phyloP scores from a whole-genome alignment of 2,113 vertebrate species.

The Tachysurus fulvidraco region DNA sequence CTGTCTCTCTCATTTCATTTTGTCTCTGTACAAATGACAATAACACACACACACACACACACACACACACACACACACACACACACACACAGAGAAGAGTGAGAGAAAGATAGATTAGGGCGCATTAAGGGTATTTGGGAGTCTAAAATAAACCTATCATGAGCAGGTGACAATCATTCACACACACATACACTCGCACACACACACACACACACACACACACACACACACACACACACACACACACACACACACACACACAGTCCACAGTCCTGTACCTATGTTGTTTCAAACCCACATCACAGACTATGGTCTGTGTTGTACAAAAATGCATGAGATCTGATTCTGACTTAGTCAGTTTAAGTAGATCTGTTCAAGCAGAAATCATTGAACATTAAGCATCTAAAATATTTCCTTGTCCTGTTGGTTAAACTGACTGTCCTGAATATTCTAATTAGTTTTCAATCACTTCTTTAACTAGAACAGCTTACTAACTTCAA shows the following conservation, averaged over 20 bases:
- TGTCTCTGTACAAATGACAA: slow-evolving; percentile 1
- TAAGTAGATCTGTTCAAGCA: background rate
- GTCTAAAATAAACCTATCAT: slow-evolving; percentile 63
- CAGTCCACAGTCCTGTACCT: slow-evolving; percentile 7
- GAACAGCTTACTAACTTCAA: background rate
- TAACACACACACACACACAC: background rate
- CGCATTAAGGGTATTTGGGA: slow-evolving; percentile 64
- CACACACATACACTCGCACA: slow-evolving; percentile 23
- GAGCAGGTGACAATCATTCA: slow-evolving; percentile 33
- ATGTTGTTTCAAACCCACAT: background rate
- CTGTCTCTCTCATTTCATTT: background rate
- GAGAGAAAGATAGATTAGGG: slow-evolving; percentile 61
- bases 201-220: slow-evolving; percentile 25
- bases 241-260: slow-evolving; percentile 23
- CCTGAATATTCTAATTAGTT: background rate
- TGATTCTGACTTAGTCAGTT: background rate
- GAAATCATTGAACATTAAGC: background rate
- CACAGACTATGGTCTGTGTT: background rate
- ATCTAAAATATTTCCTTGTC: background rate
- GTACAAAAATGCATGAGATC: background rate
- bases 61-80: background rate
- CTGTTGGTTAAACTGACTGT: background rate
- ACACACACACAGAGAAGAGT: slow-evolving; percentile 18
- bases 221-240: slow-evolving; percentile 15
- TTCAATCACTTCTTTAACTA: background rate